Evolutionary conservation across 2,888 invertebrate genomes (phyloP), one percentile per base, ranked within the genome.

Genomic region (Cosmia trapezina): DNA sequence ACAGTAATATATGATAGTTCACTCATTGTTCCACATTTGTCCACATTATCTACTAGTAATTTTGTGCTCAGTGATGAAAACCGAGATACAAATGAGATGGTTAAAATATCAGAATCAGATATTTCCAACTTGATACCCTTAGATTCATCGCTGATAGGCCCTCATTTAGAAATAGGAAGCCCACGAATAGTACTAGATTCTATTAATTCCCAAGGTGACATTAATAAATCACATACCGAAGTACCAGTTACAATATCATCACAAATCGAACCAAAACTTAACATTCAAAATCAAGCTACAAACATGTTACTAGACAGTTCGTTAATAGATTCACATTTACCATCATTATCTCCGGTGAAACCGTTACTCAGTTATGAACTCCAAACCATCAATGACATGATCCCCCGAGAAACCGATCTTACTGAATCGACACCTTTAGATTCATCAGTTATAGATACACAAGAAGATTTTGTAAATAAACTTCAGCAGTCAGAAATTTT

Each of bases 101-200:
- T 54, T 4, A 0, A n/a, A n/a, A n/a, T 45, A 11, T 19, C 28
- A 12, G 37, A 62, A 41, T 62, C 62, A n/a, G 57, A 75, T 41
- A 9, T 0, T n/a, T 19, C n/a, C 41, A 12, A 51, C 4, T 53
- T 43, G 1, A 54, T 17, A 0, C 6, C 9, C n/a, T 41, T 65
- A 9, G 73, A 73, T 56, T 51, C 54, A 49, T 73, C 64, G 12
- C 45, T 76, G 0, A 28, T 7, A 45, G 64, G 73, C 1, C 73
- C 73, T 12, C 19, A 41, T 14, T 47, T 79, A 19, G 2, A 57
- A 22, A 37, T 41, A 43, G 43, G 17, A 2, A 14, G 12, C 5
- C 33, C 37, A 53, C 51, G 28, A 22, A 12, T 43, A 1, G 17
- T 14, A 45, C 0, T 22, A 19, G 45, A 73, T 37, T 28, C 28